A percentile compares a stretch with the other conserved stretches of the same genome.
Conservation (phyloP, 1,140 invertebrate species). For the Uloborus diversus region DNA sequence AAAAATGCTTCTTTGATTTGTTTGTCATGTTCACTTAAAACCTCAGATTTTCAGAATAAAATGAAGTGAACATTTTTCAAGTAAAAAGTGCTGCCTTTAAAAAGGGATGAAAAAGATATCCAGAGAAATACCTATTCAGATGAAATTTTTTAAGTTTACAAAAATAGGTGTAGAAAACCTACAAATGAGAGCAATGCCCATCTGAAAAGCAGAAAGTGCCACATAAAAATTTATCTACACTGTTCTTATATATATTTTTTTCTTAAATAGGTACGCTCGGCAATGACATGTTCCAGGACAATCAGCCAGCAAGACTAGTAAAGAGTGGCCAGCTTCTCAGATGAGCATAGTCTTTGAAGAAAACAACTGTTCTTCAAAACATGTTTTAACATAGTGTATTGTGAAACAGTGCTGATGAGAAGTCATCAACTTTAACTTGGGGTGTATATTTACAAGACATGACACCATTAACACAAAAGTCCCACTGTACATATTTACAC, state of each 20-base stretch:
- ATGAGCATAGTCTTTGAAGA: constrained; percentile 45
- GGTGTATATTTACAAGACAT: constrained; percentile 53
- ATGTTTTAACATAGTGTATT: constrained; percentile 29
- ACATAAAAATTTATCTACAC: constrained; percentile 14
- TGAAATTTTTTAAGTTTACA: constrained; percentile 39
- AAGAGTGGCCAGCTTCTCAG: constrained; percentile 27
- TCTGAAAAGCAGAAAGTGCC: constrained; percentile 26
- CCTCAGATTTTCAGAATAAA: constrained; percentile 31
- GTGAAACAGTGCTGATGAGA: constrained; percentile 40
- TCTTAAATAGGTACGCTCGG: neutral
- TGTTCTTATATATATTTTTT: neutral
- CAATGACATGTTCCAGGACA: neutral
- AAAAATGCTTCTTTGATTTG: neutral
- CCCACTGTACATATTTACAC: constrained; percentile 55
- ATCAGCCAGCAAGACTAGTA: constrained; percentile 40
- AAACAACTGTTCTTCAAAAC: constrained; percentile 53
- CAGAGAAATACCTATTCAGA: constrained; percentile 41
- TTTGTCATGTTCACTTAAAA: constrained; percentile 44
- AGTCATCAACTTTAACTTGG: constrained; percentile 19
- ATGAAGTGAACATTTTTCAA: constrained; percentile 1
- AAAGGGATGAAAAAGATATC: constrained; percentile 1
- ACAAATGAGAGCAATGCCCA: constrained; percentile 44
- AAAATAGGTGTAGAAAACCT: constrained; percentile 58
- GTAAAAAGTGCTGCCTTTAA: neutral
- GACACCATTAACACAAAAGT: constrained; percentile 47